Evolutionary conservation across 2,113 vertebrate species (phyloP).

Genomic region (Prunella himalayana): DNA sequence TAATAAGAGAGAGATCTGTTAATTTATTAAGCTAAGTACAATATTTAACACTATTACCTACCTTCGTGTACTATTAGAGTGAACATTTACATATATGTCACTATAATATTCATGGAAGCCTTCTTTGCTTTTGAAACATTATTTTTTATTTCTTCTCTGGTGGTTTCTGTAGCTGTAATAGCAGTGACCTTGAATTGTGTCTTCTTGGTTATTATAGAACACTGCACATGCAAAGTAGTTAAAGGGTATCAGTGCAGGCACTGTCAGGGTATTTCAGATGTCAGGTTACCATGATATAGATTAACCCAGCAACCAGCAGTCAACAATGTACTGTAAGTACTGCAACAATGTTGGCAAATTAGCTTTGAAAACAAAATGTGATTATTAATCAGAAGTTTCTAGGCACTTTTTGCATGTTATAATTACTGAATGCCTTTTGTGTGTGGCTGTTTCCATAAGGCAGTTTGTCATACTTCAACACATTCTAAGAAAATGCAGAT

Average conservation of each 20-base stretch:
- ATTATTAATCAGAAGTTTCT: constrained; percentile 32
- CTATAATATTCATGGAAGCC: neutral
- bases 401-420: neutral
- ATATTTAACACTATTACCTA: neutral
- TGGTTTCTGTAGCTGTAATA: neutral
- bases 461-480: neutral
- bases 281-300: neutral
- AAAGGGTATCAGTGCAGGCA: neutral
- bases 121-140: neutral
- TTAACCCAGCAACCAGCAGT: neutral
- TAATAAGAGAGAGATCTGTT: neutral
- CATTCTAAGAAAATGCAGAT: neutral
- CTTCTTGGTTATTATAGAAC: neutral
- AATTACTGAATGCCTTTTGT: neutral
- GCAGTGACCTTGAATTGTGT: neutral
- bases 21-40: neutral
- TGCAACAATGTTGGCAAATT: neutral
- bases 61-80: neutral
- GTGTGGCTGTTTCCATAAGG: neutral
- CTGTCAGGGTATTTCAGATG: neutral
- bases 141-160: neutral
- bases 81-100: neutral
- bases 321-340: neutral
- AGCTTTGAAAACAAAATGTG: neutral
- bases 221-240: neutral